Percentiles rank a stretch among this genome's conserved stretches.
phyloP scores from a whole-genome alignment of 2,888 invertebrate genomes.

The Elaeidobius kamerunicus region DNA sequence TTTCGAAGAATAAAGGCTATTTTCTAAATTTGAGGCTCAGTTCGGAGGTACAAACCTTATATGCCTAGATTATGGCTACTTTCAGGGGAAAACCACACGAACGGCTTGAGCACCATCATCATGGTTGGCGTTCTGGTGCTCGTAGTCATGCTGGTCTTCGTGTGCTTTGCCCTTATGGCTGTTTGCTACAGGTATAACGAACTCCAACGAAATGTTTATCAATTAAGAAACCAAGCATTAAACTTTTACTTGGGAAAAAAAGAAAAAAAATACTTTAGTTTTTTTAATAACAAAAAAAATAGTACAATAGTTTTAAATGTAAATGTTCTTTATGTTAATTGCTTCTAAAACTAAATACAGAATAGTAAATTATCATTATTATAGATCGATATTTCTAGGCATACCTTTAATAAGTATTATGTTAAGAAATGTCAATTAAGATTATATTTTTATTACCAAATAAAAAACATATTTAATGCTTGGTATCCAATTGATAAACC shows the following conservation, averaged over 20 bases:
- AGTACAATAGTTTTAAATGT: no score
- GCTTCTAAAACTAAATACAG: no score
- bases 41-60: slow-evolving; percentile 11
- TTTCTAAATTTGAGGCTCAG: slow-evolving; percentile 9
- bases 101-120: slow-evolving; percentile 31
- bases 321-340: no score
- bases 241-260: no score
- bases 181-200: slow-evolving; percentile 31
- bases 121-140: slow-evolving; percentile 31
- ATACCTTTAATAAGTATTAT: no score
- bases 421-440: no score
- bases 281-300: no score
- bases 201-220: slow-evolving; percentile 8
- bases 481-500: neutral
- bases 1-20: no score
- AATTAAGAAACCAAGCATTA: slow-evolving; percentile 5
- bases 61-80: slow-evolving; percentile 21
- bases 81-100: slow-evolving; percentile 33
- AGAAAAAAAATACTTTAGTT: no score
- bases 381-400: no score
- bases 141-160: slow-evolving; percentile 32
- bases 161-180: slow-evolving; percentile 33
- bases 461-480: neutral
- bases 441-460: neutral
- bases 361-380: no score